phyloP scores from a whole-genome alignment of 2,888 invertebrate species.

The Syrista parreyssii region DNA sequence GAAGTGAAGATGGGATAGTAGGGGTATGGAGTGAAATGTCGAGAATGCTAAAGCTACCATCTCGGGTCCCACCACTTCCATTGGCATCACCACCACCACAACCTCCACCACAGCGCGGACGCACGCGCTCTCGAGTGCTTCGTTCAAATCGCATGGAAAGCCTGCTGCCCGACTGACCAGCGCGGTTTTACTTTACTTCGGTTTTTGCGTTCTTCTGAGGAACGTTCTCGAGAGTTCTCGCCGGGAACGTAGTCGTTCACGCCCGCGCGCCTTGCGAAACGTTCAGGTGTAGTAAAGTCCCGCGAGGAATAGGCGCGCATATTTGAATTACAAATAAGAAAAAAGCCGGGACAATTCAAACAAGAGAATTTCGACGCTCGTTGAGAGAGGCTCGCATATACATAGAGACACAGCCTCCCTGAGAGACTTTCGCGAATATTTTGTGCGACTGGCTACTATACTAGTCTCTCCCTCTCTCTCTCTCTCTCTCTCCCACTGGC shows the following conservation, averaged over 20 bases:
- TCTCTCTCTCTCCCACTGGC: neutral
- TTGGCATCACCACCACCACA: slow-evolving; percentile 2
- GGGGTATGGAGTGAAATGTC: slow-evolving; percentile 41
- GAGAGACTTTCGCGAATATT: no score
- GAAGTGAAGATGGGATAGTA: slow-evolving; percentile 23
- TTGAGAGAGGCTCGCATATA: no score
- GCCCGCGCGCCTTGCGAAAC: neutral
- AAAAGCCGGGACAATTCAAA: no score
- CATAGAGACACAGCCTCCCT: no score
- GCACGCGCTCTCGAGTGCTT: slow-evolving; percentile 46
- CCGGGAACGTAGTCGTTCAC: slow-evolving; percentile 7
- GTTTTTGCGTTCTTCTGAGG: slow-evolving; percentile 59
- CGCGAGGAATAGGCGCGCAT: no score
- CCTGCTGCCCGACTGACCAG: slow-evolving; percentile 60
- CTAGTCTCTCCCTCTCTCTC: neutral
- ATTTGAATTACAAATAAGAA: no score
- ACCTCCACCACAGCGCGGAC: slow-evolving; percentile 30
- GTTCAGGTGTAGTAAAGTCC: no score
- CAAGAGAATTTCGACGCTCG: no score
- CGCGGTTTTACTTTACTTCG: slow-evolving; percentile 57
- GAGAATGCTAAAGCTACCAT: slow-evolving; percentile 45
- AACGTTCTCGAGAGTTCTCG: slow-evolving; percentile 46
- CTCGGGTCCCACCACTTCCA: slow-evolving; percentile 23
- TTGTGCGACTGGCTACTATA: no score
- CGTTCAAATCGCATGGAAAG: slow-evolving; percentile 58